phyloP scores from a whole-genome alignment of 2,797 vertebrate species.

The Momotus momota region DNA sequence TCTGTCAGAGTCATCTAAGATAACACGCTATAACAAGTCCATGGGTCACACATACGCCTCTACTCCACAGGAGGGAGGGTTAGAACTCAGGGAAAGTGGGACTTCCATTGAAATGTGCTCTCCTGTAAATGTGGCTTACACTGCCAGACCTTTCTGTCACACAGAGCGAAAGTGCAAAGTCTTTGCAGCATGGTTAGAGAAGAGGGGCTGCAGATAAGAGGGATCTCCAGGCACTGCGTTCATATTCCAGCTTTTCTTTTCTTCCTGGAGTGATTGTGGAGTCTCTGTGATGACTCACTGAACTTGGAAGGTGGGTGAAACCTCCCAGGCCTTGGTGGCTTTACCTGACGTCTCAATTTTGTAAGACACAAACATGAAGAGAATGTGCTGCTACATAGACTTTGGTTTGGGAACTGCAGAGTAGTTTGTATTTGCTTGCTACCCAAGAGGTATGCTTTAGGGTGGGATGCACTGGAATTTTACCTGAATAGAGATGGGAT shows the following conservation, averaged over 20 bases:
- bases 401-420: too few relatives aligned
- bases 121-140: neutral
- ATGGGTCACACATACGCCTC: neutral
- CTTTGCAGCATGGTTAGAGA: neutral
- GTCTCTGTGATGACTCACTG: neutral
- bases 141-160: neutral
- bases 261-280: neutral
- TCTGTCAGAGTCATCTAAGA: neutral
- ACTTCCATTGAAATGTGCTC: neutral
- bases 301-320: neutral
- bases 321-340: neutral
- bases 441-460: neutral
- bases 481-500: neutral
- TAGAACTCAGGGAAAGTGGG: neutral
- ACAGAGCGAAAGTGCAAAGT: neutral
- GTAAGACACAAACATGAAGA: neutral
- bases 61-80: neutral
- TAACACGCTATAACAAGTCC: neutral
- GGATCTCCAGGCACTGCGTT: neutral
- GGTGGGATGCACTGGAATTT: neutral
- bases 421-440: neutral
- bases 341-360: neutral
- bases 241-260: neutral
- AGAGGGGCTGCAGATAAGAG: neutral
- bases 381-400: neutral